Conservation (phyloP, 2,113 vertebrate species). For the Elanoides forficatus region DNA sequence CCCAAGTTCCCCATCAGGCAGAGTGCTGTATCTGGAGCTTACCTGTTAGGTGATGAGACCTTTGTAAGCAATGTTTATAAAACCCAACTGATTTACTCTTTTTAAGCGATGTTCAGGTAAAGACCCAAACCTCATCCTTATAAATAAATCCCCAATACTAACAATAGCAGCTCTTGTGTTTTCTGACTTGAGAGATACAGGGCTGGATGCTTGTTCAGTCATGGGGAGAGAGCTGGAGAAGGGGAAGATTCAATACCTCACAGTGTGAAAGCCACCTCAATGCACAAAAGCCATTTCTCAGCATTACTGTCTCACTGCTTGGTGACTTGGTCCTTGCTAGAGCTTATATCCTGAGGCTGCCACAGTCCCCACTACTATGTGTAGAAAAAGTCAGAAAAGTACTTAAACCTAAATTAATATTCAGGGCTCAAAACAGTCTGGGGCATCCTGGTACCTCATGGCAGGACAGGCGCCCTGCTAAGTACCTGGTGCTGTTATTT, state of each 20-base stretch:
- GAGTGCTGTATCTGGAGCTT: not conserved
- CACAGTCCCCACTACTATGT: not conserved
- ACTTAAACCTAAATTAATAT: not conserved
- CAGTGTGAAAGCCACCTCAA: not conserved
- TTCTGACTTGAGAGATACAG: not conserved
- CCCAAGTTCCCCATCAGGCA: not conserved
- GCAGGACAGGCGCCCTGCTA: not conserved
- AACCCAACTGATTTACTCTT: not conserved
- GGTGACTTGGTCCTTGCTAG: not conserved
- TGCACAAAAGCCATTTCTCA: not conserved
- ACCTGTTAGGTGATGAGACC: not conserved
- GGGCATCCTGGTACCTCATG: accelerated
- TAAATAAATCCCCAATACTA: not conserved
- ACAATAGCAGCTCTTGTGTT: not conserved
- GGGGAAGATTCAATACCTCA: not conserved
- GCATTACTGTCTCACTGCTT: not conserved
- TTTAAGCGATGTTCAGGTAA: not conserved
- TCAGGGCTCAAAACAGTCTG: not conserved
- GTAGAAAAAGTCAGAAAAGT: not conserved
- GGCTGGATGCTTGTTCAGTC: not conserved
- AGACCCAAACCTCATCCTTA: not conserved
- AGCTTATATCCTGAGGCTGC: not conserved
- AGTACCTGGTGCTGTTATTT: not conserved
- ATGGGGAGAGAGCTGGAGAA: not conserved
- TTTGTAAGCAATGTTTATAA: not conserved